A percentile compares a stretch with the other conserved stretches of the same genome.
Evolutionary conservation across 2,113 vertebrate species (phyloP).

Genomic region (Campylomormyrus tamandua): DNA sequence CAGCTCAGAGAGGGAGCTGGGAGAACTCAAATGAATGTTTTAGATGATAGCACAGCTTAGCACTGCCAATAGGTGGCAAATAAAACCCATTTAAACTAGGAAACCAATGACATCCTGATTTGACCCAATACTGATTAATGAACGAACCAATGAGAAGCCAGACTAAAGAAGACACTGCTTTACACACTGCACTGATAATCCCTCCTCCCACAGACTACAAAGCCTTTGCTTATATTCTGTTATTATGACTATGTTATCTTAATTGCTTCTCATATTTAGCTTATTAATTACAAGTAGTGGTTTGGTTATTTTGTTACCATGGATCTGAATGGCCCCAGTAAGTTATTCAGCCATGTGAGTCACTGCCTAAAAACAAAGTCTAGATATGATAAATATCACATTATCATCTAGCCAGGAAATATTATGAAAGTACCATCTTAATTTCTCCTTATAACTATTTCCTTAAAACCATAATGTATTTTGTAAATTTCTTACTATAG

Average conservation of each 20-base stretch:
- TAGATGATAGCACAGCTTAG: constrained; percentile 41
- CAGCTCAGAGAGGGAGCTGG: constrained; percentile 30
- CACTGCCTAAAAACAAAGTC: neutral
- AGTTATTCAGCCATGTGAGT: neutral
- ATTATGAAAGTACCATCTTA: neutral
- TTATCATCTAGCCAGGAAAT: neutral
- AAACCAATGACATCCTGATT: neutral
- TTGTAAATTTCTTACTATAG: neutral
- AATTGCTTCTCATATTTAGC: neutral
- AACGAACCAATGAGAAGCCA: neutral
- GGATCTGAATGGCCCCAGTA: neutral
- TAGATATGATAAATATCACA: neutral
- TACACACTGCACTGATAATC: neutral
- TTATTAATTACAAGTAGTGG: neutral
- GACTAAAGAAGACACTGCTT: neutral
- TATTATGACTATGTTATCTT: neutral
- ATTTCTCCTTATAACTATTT: neutral
- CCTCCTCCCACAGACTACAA: neutral
- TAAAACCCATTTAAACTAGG: constrained; percentile 24
- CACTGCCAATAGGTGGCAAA: constrained; percentile 34
- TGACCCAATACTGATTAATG: neutral
- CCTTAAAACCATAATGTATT: neutral
- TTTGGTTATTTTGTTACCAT: neutral
- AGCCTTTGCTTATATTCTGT: neutral
- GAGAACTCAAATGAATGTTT: constrained; percentile 50